These are phyloP conservation scores for Ambastaia sidthimunki DNA, from an alignment of 2,797 vertebrate genomes.

Conservation along the genomic window DNA sequence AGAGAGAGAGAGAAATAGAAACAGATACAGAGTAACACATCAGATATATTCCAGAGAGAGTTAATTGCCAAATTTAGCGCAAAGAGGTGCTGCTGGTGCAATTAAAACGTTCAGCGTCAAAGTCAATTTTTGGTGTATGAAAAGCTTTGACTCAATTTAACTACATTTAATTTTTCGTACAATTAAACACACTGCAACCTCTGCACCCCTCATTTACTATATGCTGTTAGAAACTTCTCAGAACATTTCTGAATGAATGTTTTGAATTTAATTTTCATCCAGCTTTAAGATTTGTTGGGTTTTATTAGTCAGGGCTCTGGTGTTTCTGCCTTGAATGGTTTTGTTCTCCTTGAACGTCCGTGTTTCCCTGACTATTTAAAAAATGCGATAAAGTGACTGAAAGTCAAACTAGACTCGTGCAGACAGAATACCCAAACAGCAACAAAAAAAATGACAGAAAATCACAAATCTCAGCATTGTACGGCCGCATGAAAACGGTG, in stretches of 20 bases:
- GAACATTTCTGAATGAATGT: background rate
- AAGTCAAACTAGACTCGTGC: constrained; percentile 72
- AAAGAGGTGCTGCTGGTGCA: constrained; percentile 23
- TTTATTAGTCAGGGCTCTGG: constrained; percentile 20
- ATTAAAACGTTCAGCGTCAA: background rate
- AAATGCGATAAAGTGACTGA: background rate
- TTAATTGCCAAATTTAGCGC: constrained; percentile 10
- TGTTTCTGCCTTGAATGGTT: background rate
- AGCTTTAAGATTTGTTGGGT: constrained; percentile 10
- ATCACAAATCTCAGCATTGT: constrained; percentile 68
- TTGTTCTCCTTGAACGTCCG: constrained; percentile 58
- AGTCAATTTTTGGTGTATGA: constrained; percentile 13
- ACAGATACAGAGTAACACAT: constrained; percentile 33
- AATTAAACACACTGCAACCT: constrained; percentile 14
- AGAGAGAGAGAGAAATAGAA: constrained; percentile 23
- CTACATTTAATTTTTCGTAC: constrained; percentile 12
- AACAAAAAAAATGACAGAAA: constrained; percentile 41
- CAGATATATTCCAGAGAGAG: constrained; percentile 39
- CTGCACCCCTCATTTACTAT: background rate
- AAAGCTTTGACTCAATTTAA: constrained; percentile 25
- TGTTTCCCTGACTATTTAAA: constrained; percentile 70
- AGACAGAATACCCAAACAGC: constrained; percentile 46
- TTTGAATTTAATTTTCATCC: constrained; percentile 18
- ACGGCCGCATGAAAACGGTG: constrained; percentile 63
- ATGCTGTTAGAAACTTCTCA: background rate